phyloP scores from a whole-genome alignment of 1,140 invertebrate genomes.

The Venustaconcha ellipsiformis region DNA sequence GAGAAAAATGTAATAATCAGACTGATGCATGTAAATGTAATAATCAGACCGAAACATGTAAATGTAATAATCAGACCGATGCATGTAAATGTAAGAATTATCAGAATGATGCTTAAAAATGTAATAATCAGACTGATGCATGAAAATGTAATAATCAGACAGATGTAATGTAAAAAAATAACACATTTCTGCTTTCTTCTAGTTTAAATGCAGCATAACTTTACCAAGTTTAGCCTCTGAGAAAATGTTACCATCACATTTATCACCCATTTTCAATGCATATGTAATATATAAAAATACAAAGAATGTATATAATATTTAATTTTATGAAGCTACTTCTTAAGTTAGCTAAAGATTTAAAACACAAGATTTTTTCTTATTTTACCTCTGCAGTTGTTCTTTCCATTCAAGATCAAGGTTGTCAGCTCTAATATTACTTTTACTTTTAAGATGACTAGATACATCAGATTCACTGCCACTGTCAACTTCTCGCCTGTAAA shows the following conservation, averaged over 20 bases:
- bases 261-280: too few relatives aligned
- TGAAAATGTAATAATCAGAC: neutral
- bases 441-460: neutral
- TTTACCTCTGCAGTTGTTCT: constrained; percentile 23
- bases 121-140: neutral
- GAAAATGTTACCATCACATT: too few relatives aligned
- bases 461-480: constrained; percentile 52
- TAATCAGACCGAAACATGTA: too few relatives aligned
- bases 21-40: too few relatives aligned
- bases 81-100: neutral
- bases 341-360: too few relatives aligned
- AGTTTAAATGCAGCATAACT: too few relatives aligned
- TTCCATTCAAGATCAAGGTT: constrained; percentile 28
- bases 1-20: too few relatives aligned
- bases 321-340: too few relatives aligned
- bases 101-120: neutral
- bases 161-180: neutral
- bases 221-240: too few relatives aligned
- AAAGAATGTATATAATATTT: too few relatives aligned
- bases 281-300: too few relatives aligned
- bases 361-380: too few relatives aligned
- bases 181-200: neutral
- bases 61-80: neutral
- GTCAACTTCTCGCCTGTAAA: constrained; percentile 41
- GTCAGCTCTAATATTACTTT: constrained; percentile 23